phyloP scores from a whole-genome alignment of 2,888 invertebrate species.

The Eristalinus sepulchralis region DNA sequence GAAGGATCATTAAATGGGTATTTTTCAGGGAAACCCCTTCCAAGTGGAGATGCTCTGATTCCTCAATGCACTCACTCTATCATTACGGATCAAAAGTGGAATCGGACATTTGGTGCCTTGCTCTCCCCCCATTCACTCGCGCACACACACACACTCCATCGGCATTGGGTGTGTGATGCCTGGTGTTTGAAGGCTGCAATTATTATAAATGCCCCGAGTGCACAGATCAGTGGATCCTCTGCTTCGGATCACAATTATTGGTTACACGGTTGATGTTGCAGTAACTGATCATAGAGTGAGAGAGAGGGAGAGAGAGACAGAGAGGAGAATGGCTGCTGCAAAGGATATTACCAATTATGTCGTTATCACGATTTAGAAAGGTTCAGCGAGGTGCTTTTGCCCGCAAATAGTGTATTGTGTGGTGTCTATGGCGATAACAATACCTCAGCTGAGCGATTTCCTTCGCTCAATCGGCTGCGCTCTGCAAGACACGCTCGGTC shows the following conservation, averaged over 20 bases:
- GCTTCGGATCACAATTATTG: slow-evolving; percentile 68
- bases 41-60: slow-evolving; percentile 32
- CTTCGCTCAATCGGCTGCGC: background rate
- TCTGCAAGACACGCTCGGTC: background rate
- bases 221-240: slow-evolving; percentile 55
- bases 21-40: slow-evolving; percentile 43
- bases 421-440: slow-evolving; percentile 54
- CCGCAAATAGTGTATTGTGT: background rate
- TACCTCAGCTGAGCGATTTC: slow-evolving; percentile 20
- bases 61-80: slow-evolving; percentile 54
- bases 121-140: slow-evolving; percentile 22
- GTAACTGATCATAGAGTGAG: slow-evolving; percentile 61
- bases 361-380: slow-evolving; percentile 71
- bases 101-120: slow-evolving; percentile 39
- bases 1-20: slow-evolving; percentile 62
- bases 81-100: slow-evolving; percentile 68
- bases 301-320: too few species aligned
- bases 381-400: slow-evolving; percentile 22
- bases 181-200: slow-evolving; percentile 68
- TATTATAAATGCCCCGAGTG: slow-evolving; percentile 69
- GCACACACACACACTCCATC: background rate
- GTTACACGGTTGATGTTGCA: slow-evolving; percentile 56
- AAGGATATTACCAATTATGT: slow-evolving; percentile 71
- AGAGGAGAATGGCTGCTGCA: slow-evolving; percentile 58
- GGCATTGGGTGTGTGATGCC: slow-evolving; percentile 1